A percentile compares a stretch with the other conserved stretches of the same genome.
Conservation (phyloP, 2,113 vertebrate species). For the Plestiodon gilberti region DNA sequence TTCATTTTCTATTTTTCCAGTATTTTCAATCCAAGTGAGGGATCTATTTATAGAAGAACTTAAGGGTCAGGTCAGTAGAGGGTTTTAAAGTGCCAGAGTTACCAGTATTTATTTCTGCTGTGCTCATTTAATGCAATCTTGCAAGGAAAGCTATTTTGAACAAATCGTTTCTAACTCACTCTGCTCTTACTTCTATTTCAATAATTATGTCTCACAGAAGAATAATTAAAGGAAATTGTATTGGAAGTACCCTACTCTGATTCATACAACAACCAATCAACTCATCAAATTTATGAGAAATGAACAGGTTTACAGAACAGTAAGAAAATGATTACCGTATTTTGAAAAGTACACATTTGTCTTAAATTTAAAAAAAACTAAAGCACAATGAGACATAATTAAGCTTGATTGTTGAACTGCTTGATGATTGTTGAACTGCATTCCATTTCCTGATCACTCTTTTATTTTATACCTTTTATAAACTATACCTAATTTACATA, state of each 20-base stretch:
- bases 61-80: neutral
- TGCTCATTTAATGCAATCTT: slow-evolving; percentile 7
- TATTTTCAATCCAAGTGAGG: neutral
- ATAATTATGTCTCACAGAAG: neutral
- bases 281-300: neutral
- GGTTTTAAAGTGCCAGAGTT: neutral
- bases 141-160: neutral
- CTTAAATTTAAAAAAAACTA: neutral
- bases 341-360: neutral
- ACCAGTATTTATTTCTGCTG: neutral
- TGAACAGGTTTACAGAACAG: neutral
- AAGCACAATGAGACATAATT: neutral
- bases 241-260: neutral
- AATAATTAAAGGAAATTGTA: neutral
- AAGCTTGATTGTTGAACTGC: neutral
- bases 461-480: no score
- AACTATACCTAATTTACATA: neutral
- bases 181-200: neutral
- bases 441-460: neutral
- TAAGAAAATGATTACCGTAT: neutral
- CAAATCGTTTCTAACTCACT: neutral
- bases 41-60: neutral
- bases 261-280: slow-evolving; percentile 2
- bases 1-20: neutral
- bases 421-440: neutral